Evolutionary conservation across 2,888 invertebrate species (phyloP), one percentile per base, ranked within the genome.

Genomic region (Orchesellides sinensis): DNA sequence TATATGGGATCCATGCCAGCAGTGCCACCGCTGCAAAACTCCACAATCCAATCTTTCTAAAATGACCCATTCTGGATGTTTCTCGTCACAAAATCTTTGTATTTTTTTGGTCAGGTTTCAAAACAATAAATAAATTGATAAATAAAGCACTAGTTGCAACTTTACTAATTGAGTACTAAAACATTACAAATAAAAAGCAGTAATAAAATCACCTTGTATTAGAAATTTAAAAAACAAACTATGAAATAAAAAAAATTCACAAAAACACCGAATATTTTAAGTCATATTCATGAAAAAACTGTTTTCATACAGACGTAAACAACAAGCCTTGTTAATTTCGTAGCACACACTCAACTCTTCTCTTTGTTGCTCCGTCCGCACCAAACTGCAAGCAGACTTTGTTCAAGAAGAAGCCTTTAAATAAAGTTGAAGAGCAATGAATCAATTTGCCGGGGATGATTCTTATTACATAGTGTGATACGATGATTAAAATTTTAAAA

Each of bases 1-100:
- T 12, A 40, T 68, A 54, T 14, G 81, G 81, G 17, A 81, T 81
- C 81, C 74, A 74, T 61, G 74, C 63, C 1, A 81, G 32, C 45
- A 81, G 25, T 17, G 69, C 72, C n/a, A 81, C 59, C 19, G 68
- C 73, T 40, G 74, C 81, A 23, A 81, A 69, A 52, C 81, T 74
- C 74, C 74, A 81, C 74, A 81, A 21, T 54, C 70, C 70, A 12
- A 66, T 14, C 21, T 45, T 52, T 54, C 66, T 54, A 14, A 74
- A 52, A 14, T 61, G 73, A 40, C 69, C 81, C 81, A 81, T 81
- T 17, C 19, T 56, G 35, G 35, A 17, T 59, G 23, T 40, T 40
- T 10, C 2, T 10, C 14, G n/a, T 40, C 1, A 8, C 10, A 40
- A 40, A 40, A 10, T 17, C 19, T 27, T 59, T n/a, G 6, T 68